phyloP scores from a whole-genome alignment of 2,888 invertebrate species.

The Lepeophtheirus nordmannii region DNA sequence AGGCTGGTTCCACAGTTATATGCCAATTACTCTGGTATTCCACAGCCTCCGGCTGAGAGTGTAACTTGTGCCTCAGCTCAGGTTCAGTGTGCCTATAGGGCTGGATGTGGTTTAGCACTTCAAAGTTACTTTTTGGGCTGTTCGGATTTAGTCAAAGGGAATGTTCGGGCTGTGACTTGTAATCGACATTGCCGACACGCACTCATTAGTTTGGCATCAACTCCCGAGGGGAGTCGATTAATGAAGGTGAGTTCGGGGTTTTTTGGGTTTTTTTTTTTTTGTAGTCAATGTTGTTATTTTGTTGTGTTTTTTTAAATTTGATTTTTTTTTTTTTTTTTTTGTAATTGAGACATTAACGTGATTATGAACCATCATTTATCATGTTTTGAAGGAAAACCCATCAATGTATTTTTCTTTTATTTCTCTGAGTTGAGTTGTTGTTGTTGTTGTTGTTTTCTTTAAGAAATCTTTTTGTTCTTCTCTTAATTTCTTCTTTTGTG shows the following conservation, averaged over 20 bases:
- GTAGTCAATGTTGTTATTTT: too few relatives aligned
- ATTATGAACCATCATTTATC: neutral
- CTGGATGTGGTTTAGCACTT: conserved; percentile 58
- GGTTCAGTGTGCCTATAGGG: conserved; percentile 54
- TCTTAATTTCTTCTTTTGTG: conserved; percentile 18
- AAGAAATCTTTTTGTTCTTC: conserved; percentile 19
- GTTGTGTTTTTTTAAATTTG: neutral
- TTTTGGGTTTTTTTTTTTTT: neutral
- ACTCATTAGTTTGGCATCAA: conserved; percentile 58
- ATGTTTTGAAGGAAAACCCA: neutral
- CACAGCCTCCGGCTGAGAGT: conserved; percentile 6
- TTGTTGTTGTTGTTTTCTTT: neutral
- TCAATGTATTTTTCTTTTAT: neutral
- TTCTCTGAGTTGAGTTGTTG: neutral
- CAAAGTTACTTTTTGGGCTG: conserved; percentile 60
- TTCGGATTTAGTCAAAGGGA: conserved; percentile 45
- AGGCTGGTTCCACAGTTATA: conserved; percentile 20
- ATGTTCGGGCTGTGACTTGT: conserved; percentile 38
- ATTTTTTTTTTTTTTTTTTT: conserved; percentile 5
- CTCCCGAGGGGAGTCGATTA: conserved; percentile 58
- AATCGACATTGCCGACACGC: conserved; percentile 58
- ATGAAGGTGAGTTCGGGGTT: conserved; percentile 50
- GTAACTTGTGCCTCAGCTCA: conserved; percentile 39
- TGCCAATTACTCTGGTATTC: conserved; percentile 21
- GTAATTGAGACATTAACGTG: conserved; percentile 2